Percentiles rank a stretch among this genome's conserved stretches.
phyloP scores from a whole-genome alignment of 2,888 invertebrate species.

The Stratiomys singularior region DNA sequence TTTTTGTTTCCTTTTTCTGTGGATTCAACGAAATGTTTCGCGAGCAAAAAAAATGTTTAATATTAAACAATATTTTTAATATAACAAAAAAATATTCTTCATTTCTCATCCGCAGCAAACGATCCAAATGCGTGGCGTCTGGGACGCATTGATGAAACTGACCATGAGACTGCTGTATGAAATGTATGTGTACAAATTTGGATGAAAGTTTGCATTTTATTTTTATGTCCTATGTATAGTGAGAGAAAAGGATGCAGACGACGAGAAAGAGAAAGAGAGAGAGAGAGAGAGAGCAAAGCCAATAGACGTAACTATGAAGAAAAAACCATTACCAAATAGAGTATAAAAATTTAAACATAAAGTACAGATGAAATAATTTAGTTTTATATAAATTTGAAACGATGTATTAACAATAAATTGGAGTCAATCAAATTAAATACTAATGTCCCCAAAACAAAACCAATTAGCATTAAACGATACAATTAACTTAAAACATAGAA shows the following conservation, averaged over 20 bases:
- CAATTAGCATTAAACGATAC: constrained; percentile 11
- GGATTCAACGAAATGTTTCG: too few species aligned
- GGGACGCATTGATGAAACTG: constrained; percentile 82
- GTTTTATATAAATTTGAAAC: constrained; percentile 32
- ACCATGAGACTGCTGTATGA: constrained; percentile 85
- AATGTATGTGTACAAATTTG: constrained; percentile 46
- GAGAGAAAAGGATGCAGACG: background rate
- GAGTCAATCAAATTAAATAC: constrained; percentile 15
- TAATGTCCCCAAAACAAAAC: constrained; percentile 25
- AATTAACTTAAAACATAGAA: background rate
- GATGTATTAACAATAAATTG: background rate
- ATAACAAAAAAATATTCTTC: constrained; percentile 6
- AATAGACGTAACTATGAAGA: background rate
- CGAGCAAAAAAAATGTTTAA: too few species aligned
- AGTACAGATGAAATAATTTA: constrained; percentile 1
- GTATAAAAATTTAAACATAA: background rate
- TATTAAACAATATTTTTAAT: too few species aligned
- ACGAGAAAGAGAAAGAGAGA: background rate
- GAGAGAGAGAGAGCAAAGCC: background rate
- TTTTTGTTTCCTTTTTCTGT: too few species aligned
- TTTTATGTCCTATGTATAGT: constrained; percentile 13
- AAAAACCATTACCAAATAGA: background rate
- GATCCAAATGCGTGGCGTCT: constrained; percentile 85
- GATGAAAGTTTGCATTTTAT: constrained; percentile 17
- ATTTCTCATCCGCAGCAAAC: constrained; percentile 66